Evolutionary conservation across 2,797 vertebrate species (phyloP), one percentile per base, ranked within the genome.

Genomic region (Mormyrops boulengeri): DNA sequence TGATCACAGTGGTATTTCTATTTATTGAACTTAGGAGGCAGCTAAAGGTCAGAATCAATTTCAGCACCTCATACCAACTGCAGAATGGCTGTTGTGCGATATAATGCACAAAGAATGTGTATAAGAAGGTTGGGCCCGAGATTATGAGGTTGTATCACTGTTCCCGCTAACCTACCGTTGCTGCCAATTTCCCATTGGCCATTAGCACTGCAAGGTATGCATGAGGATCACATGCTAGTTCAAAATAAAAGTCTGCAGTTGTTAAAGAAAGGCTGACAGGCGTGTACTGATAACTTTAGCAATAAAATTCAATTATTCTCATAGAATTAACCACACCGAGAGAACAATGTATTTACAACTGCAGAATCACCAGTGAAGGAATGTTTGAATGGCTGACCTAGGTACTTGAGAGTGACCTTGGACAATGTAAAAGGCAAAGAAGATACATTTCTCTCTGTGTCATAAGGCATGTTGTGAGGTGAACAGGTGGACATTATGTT

Each of bases 1-100:
- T 95, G 94, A 96, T 95, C 94, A 94, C 92, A 90, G 90, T 93
- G 94, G 94, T 93, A 94, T 93, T 89, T 92, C 89, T 94, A 95
- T 96, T 95, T 96, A 95, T 96, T 95, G 92, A 94, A 92, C 95
- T 94, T 94, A 90, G 93, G 93, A 94, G 94, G 94, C 93, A 91
- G 91, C 88, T 5, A 44, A 90, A 91, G 93, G 95, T 95, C 93
- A 93, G 91, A 92, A 92, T 91, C 93, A 93, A 93, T 94, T 73
- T 91, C 92, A 87, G 88, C 44, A 85, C 84, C 44, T 50, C 49
- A 52, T 85, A 52, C 49, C 22, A 53, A 88, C 91, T 82, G 91
- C 90, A 89, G 84, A 52, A 94, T 90, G 93, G 94, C 93, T 92
- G 92, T 94, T 94, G 91, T 5, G 44, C 47, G 11, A 50, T 52